These are phyloP conservation scores for Gambelia wislizenii DNA, from an alignment of 2,797 vertebrate genomes.

Conservation along the genomic window DNA sequence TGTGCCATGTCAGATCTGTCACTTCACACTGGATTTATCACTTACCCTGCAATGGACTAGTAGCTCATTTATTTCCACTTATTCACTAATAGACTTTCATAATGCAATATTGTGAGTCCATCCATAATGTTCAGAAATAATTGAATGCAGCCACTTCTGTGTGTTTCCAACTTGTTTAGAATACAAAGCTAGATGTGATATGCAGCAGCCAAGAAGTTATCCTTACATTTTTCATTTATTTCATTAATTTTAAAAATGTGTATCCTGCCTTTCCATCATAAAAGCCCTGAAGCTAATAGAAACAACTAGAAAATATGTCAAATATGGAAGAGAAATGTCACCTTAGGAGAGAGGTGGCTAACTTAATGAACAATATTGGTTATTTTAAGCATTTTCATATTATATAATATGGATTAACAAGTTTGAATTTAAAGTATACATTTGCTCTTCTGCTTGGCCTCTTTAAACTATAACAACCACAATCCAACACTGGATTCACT, in stretches of 20 bases:
- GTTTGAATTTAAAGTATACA: background rate
- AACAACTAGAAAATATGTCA: background rate
- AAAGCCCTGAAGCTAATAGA: background rate
- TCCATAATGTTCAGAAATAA: constrained; percentile 63
- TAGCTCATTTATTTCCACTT: constrained; percentile 63
- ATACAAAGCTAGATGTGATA: constrained; percentile 49
- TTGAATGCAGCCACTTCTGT: constrained; percentile 53
- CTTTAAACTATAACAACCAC: background rate
- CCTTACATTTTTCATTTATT: constrained; percentile 5
- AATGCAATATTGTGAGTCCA: constrained; percentile 64
- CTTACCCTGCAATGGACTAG: constrained; percentile 42
- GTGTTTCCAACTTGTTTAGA: constrained; percentile 31
- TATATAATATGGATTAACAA: background rate
- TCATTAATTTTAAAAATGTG: background rate
- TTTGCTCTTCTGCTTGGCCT: background rate
- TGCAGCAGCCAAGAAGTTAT: constrained; percentile 40
- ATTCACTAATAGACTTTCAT: constrained; percentile 63
- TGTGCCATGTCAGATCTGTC: constrained; percentile 20
- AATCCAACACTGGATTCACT: background rate
- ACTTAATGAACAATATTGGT: background rate
- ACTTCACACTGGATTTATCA: constrained; percentile 50
- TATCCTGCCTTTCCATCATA: background rate
- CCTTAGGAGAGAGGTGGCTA: constrained; percentile 17
- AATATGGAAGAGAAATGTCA: background rate
- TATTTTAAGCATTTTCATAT: constrained; percentile 6